Percentiles rank a stretch among this genome's conserved stretches.
These are phyloP conservation scores for Resseliella maxima DNA, from an alignment of 2,888 invertebrate genomes.

Conservation along the genomic window DNA sequence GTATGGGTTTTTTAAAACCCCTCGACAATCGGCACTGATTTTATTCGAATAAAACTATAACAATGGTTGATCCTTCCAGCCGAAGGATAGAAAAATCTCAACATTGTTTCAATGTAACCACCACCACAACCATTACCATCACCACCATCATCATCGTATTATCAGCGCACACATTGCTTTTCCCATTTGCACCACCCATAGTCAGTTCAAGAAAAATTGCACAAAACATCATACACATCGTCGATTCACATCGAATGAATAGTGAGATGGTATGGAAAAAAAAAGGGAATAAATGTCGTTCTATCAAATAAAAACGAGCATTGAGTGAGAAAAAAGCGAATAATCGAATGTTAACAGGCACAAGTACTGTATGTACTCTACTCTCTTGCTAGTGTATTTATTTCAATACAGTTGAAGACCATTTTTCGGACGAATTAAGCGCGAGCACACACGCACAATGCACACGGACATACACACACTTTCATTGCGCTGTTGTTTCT, in stretches of 20 bases:
- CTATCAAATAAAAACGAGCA: constrained; percentile 45
- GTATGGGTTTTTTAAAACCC: background rate
- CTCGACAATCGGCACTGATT: constrained; percentile 45
- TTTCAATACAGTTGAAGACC: background rate
- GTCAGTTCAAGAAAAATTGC: constrained; percentile 14
- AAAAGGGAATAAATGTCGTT: background rate
- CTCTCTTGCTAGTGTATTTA: background rate
- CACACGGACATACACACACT: background rate
- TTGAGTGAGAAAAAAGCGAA: constrained; percentile 53
- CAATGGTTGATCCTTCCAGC: constrained; percentile 44
- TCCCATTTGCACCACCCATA: constrained; percentile 46
- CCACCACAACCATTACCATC: background rate
- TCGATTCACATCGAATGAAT: background rate
- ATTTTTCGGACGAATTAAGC: background rate
- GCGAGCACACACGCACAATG: background rate
- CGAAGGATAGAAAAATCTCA: constrained; percentile 51
- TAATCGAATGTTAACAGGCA: constrained; percentile 48
- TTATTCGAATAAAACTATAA: constrained; percentile 36
- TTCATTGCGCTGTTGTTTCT: too few relatives aligned
- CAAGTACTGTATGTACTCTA: background rate
- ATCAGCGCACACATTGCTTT: background rate
- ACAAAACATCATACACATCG: background rate
- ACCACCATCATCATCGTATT: background rate
- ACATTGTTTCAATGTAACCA: constrained; percentile 7
- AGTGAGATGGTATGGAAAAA: background rate